phyloP scores from a whole-genome alignment of 2,113 vertebrate genomes.

The Microcebus tavaratra region DNA sequence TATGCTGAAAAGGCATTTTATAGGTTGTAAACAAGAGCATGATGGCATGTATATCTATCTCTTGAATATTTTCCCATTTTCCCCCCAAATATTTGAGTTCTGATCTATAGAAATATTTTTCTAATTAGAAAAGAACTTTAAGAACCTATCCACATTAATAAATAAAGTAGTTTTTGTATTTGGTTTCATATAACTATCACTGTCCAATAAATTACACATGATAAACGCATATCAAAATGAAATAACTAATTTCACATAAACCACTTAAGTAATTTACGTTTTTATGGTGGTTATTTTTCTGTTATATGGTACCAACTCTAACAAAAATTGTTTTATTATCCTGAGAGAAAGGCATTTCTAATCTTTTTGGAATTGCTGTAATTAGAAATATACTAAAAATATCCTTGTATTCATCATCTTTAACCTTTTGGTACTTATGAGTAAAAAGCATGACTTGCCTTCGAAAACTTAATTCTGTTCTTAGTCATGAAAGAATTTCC shows the following conservation, averaged over 20 bases:
- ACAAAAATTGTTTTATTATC: background rate
- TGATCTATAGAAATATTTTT: background rate
- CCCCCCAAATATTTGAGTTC: background rate
- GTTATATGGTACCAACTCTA: background rate
- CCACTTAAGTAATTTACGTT: constrained; percentile 2
- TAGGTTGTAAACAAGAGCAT: background rate
- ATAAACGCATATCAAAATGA: constrained; percentile 6
- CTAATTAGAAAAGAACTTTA: constrained; percentile 42
- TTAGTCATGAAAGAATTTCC: background rate
- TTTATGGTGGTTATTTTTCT: background rate
- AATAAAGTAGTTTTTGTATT: background rate
- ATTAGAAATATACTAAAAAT: background rate
- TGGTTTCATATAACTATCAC: constrained; percentile 10
- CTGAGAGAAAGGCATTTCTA: background rate
- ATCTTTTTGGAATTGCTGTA: background rate
- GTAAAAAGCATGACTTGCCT: background rate
- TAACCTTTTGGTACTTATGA: background rate
- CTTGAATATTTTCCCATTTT: constrained; percentile 18
- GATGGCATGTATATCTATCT: background rate
- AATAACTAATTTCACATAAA: constrained; percentile 6
- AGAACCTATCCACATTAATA: background rate
- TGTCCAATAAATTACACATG: constrained; percentile 39
- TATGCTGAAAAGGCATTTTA: background rate
- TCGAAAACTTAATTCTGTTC: background rate
- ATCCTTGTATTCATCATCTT: background rate